Evolutionary conservation across 2,797 vertebrate genomes (phyloP), one percentile per base, ranked within the genome.

Genomic region (Girardinus metallicus): DNA sequence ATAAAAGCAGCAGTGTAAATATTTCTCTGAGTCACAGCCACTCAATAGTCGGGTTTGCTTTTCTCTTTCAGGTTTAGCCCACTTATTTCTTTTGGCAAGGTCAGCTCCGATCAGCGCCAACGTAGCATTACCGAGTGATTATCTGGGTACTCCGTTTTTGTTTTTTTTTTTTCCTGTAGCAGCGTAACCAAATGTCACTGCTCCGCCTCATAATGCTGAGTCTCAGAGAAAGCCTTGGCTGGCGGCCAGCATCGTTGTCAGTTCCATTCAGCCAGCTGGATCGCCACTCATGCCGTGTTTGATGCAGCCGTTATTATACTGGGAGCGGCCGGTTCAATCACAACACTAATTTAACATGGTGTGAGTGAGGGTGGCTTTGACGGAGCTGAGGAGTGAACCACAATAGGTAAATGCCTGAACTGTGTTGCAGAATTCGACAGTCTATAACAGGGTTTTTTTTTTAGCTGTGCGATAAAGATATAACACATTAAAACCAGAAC

Each of bases 231-330:
- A 79, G 85, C 79, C 82, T 21, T 91, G 91, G 91, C 87, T 77
- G 13, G 0, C 8, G 73, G 87, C 91, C 93, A 93, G 80, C 82
- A 53, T 83, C 84, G 73, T 91, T 88, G 91, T 93, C 88, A 87
- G 90, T 92, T 91, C 85, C 78, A 83, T 87, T 87, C 88, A 88
- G 80, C 81, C 82, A 73, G 89, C 78, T 83, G 88, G 89, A 91
- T 93, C 80, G 62, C 90, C 80, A 87, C 89, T 88, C 88, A 77
- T 83, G 86, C 91, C 86, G 76, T 82, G 88, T 88, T 71, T 92
- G 91, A 91, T 92, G 31, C 81, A 44, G 74, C 79, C 79, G 91
- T 95, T 93, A 92, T 91, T 90, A 93, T 91, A 92, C 88, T 77
- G 91, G 78, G 85, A 79, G 87, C 83, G 82, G 74, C 85, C 75